Evolutionary conservation across 2,888 invertebrate species (phyloP).

Genomic region (Leucoma salicis): DNA sequence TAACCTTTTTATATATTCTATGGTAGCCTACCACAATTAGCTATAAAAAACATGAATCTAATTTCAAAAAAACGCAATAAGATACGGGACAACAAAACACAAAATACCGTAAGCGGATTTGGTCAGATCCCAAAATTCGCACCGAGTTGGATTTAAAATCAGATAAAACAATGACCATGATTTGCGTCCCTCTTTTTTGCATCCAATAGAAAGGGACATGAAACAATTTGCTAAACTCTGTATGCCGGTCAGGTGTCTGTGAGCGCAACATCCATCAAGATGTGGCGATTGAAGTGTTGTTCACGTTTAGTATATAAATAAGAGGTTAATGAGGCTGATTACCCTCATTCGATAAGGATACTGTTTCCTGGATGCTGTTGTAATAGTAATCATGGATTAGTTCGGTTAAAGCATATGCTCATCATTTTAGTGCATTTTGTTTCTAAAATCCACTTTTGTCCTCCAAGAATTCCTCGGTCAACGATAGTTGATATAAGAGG

Average conservation of each 20-base stretch:
- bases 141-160: constrained; percentile 18
- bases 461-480: no score
- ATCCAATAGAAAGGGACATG: constrained; percentile 17
- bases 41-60: no score
- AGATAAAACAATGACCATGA: constrained; percentile 28
- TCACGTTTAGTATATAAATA: constrained; percentile 66
- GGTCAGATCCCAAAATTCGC: constrained; percentile 31
- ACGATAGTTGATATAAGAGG: no score
- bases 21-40: no score
- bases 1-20: no score
- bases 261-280: constrained; percentile 59
- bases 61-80: not conserved
- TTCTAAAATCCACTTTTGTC: no score
- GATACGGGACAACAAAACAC: not conserved
- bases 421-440: no score
- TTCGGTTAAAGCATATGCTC: no score
- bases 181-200: constrained; percentile 18
- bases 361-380: constrained; percentile 24
- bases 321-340: constrained; percentile 45
- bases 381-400: constrained; percentile 19
- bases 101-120: constrained; percentile 14
- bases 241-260: constrained; percentile 44
- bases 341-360: constrained; percentile 28
- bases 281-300: constrained; percentile 46
- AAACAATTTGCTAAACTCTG: constrained; percentile 26